Evolutionary conservation across 2,113 vertebrate genomes (phyloP).

Genomic region (Meles meles): DNA sequence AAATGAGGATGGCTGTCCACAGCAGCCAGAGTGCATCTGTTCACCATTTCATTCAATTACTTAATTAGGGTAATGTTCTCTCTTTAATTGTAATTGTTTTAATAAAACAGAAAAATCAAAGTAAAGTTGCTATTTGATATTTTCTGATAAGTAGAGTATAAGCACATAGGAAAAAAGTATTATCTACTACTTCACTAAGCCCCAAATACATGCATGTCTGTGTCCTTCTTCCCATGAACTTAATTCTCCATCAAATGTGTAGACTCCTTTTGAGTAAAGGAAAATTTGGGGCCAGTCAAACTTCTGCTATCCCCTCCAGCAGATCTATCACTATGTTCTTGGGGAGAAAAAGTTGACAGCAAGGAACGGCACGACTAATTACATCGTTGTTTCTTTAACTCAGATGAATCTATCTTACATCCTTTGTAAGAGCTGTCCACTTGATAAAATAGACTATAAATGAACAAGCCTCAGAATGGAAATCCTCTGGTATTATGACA

Average conservation of each 20-base stretch:
- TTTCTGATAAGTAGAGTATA: conserved; percentile 34
- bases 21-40: conserved; percentile 66
- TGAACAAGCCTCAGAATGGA: background rate
- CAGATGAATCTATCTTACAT: conserved; percentile 1
- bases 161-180: background rate
- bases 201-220: background rate
- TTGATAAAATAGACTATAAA: conserved; percentile 23
- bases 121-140: conserved; percentile 20
- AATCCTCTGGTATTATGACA: background rate
- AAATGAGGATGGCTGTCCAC: conserved; percentile 48
- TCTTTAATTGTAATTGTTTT: conserved; percentile 60
- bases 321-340: background rate
- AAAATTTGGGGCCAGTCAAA: background rate
- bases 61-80: conserved; percentile 65
- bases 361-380: background rate
- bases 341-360: background rate
- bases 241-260: background rate
- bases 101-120: conserved; percentile 62
- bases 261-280: background rate
- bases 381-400: conserved; percentile 32
- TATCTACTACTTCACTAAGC: background rate
- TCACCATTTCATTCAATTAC: conserved; percentile 69
- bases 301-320: background rate
- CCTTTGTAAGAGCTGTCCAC: background rate
- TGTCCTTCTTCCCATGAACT: background rate